Conservation (phyloP, 2,797 vertebrate genomes). For the Poliocrania exsul region DNA sequence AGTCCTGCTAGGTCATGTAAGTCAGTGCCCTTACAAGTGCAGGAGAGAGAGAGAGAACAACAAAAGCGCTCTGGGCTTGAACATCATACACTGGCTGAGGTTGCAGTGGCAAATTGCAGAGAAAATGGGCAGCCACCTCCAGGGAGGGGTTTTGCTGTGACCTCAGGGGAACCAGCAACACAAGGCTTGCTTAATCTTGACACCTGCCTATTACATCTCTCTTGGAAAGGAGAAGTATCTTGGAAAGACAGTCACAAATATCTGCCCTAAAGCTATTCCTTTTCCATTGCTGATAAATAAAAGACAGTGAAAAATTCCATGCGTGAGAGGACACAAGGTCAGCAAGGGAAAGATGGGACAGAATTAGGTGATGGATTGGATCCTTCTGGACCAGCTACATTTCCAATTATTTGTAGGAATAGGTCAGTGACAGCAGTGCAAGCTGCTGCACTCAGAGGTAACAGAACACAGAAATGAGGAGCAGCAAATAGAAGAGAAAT, state of each 20-base stretch:
- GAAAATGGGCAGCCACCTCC: background rate
- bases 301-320: background rate
- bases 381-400: background rate
- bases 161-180: background rate
- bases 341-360: background rate
- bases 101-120: background rate
- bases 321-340: background rate
- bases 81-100: background rate
- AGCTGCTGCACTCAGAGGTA: background rate
- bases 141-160: background rate
- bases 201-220: background rate
- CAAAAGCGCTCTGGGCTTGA: background rate
- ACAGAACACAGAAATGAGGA: background rate
- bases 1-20: slow-evolving; percentile 4
- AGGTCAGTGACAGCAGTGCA: background rate
- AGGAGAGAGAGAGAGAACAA: background rate
- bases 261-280: background rate
- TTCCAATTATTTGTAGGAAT: slow-evolving; percentile 33
- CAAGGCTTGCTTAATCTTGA: background rate
- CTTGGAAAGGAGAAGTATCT: background rate
- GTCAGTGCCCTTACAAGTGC: background rate
- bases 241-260: background rate
- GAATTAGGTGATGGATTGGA: background rate
- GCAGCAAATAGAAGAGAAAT: background rate
- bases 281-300: background rate